Base-by-base conservation (phyloP, 1,140 invertebrate genomes). In the Drosophila nannoptera region DNA sequence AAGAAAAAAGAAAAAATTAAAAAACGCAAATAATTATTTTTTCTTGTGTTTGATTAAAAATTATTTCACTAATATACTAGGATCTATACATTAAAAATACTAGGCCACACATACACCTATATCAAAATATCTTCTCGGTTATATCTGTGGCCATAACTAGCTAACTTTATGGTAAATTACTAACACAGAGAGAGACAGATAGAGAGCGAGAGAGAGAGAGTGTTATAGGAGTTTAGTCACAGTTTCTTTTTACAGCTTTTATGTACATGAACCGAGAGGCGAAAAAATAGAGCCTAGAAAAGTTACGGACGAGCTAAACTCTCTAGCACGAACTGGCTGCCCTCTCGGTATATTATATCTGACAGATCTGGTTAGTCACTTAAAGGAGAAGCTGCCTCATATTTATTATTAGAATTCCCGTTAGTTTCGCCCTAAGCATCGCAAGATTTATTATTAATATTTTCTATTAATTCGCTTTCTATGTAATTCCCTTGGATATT, bases 211-310 rank as follows among this genome's bases (percentile, higher is more conserved):
- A 12, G n/a, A 70, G 35, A 45, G 12, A 59, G 35, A 70, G 53
- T 59, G 46, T 70, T 69, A 52, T 56, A 33, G 22, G 32, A 7
- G 22, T n/a, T 71, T 71, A 71, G 69, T 71, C 69, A 71, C 69
- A 71, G 22, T 67, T 60, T 31, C 67, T 67, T 61, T 31, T 55
- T 35, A 36, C 40, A 56, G n/a, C 6, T 14, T 60, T 61, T 67
- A 61, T 67, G 48, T 67, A 67, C 69, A 66, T 9, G 16, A 11
- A 43, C 40, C 22, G 22, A 22, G 22, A 22, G 22, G 3, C 1
- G 22, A 22, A 22, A 22, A 22, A 2, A 2, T 1, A 22, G 22
- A 22, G 22, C 22, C 22, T 22, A 3, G 22, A 22, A 22, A 22
- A 22, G 22, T 22, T 22, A 22, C 22, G 22, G 22, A 22, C 22